Evolutionary conservation across 2,888 invertebrate genomes (phyloP).

Genomic region (Neocrepidodera transversa): DNA sequence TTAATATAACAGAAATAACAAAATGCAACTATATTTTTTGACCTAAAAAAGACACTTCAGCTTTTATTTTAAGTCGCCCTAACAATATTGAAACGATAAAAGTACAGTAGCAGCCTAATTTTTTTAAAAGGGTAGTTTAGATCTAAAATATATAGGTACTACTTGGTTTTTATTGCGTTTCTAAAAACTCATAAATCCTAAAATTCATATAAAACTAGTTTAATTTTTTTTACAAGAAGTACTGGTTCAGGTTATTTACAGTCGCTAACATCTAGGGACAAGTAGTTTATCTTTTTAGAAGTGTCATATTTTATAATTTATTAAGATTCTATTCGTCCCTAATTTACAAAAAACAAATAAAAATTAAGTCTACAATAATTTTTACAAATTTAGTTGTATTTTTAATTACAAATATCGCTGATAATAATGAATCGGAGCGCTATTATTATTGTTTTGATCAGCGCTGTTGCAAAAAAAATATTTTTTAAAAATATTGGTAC

Average conservation of each 20-base stretch:
- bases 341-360: no score
- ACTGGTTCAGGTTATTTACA: slow-evolving; percentile 20
- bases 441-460: slow-evolving; percentile 3
- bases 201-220: slow-evolving; percentile 17
- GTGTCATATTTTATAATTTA: no score
- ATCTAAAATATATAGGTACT: slow-evolving; percentile 6
- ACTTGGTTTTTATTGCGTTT: slow-evolving; percentile 11
- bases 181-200: slow-evolving; percentile 23
- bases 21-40: slow-evolving; percentile 43
- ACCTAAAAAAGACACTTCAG: slow-evolving; percentile 36
- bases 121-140: slow-evolving; percentile 3
- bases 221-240: slow-evolving; percentile 17
- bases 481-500: slow-evolving; percentile 5
- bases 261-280: slow-evolving; percentile 5
- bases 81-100: slow-evolving; percentile 16
- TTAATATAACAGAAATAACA: slow-evolving; percentile 30
- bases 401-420: no score
- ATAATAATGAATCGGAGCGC: no score
- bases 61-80: slow-evolving; percentile 25
- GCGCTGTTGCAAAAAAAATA: slow-evolving; percentile 13
- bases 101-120: slow-evolving; percentile 20
- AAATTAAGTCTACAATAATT: no score
- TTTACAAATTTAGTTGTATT: no score
- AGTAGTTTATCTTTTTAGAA: no score
- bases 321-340: no score